Evolutionary conservation across 2,113 vertebrate species (phyloP), one percentile per base, ranked within the genome.

Genomic region (Varanus salvator): DNA sequence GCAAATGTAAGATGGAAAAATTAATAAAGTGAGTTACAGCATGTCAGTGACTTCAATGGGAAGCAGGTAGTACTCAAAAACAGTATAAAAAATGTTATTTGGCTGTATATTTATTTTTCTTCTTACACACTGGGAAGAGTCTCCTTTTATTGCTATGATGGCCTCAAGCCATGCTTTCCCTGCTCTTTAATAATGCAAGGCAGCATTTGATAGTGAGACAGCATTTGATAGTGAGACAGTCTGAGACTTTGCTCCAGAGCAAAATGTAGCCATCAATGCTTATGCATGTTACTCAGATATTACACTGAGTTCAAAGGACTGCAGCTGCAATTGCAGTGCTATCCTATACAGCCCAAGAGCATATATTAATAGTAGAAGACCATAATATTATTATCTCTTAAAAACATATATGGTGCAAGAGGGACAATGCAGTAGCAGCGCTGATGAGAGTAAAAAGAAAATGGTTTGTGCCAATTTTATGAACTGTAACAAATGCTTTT

Each of bases 401-500:
- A 81, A 90, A 94, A 80, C 52, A 85, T 27, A 25, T 77, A 48
- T 29, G 29, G 48, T 9, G 34, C 74, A 75, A 38, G 78, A 85
- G 81, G 85, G 90, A 23, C 82, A 92, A 74, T 84, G 6, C 75
- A 57, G 69, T 19, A 52, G 80, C 50, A 88, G 21, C 50, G 4
- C 85, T 0, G 69, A 68, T 11, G 27, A 31, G 91, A 78, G 48
- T 48, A 76, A 93, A 94, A 92, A 91, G 72, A 91, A 93, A 94
- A 94, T 93, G 0, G 89, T 71, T 95, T 93, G 89, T 90, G 93
- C 93, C 93, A 90, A 68, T 94, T 93, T 92, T 92, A 14, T 94
- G 96, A 94, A 94, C 92, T 0, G 0, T 95, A 93, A 92, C 91
- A 96, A 96, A 95, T 84, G 93, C 93, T 93, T 91, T 91, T 89